Evolutionary conservation across 2,888 invertebrate genomes (phyloP), one percentile per base, ranked within the genome.

Genomic region (Leptothorax acervorum): DNA sequence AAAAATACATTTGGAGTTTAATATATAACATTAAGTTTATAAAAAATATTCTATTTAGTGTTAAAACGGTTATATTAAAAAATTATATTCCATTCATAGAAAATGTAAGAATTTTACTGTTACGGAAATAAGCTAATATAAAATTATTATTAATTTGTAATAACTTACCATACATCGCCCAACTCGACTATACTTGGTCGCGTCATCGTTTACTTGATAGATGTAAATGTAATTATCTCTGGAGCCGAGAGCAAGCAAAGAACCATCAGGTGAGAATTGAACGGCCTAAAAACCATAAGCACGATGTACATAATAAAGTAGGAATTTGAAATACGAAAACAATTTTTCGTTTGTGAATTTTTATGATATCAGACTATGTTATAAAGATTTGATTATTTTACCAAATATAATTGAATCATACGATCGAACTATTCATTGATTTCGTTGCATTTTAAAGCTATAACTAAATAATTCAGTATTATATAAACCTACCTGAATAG

Each of bases 211-310:
- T 4, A 97, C 97, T 95, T 98, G 97, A 95, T 99, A 98, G 87
- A 99, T 96, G 95, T 99, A 99, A 93, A 99, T 97, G 94, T 97
- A 97, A 96, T 98, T 98, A 95, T 99, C 99, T 15, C 98, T 96
- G 0, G 98, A 98, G 8, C 98, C 99, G 74, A 98, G 95, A 15
- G 98, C 99, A 82, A 99, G 95, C 93, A 97, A 95, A 87, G 96
- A 96, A 87, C 98, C 98, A 95, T 98, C 97, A 71, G 97, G 97
- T 1, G 97, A 97, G 95, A 96, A 98, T 93, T 96, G 96, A 85
- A 97, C 96, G n/a, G 97, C 97, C 95, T 97, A 96, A 88, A 97
- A 82, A 68, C 23, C 15, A 55, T 31, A 11, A 62, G 12, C 0
- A n/a, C n/a, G 5, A 31, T 51, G 3, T 51, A 23, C 23, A 23